Evolutionary conservation across 2,797 vertebrate species (phyloP).

Genomic region (Crenichthys baileyi): DNA sequence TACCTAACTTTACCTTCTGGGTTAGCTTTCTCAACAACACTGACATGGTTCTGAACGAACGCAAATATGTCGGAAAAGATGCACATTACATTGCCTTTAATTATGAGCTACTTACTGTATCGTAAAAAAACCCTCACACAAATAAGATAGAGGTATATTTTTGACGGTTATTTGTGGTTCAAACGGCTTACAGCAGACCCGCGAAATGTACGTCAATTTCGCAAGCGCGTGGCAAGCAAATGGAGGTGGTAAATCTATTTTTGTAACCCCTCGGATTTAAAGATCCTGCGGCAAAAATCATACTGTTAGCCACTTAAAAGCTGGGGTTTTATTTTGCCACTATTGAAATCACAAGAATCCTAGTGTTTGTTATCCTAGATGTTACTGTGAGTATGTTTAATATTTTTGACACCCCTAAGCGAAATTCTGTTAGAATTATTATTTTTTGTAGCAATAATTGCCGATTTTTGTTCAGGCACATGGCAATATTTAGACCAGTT

Average conservation of each 20-base stretch:
- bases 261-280: neutral
- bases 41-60: accelerated
- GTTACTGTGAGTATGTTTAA: neutral
- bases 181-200: neutral
- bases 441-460: neutral
- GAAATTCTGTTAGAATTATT: no score
- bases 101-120: slow-evolving; percentile 26
- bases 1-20: neutral
- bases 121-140: neutral
- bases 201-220: slow-evolving; percentile 17
- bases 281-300: neutral
- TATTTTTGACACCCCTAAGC: no score
- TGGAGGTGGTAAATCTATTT: neutral
- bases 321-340: neutral
- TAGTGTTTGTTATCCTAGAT: neutral
- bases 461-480: neutral
- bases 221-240: slow-evolving; percentile 13
- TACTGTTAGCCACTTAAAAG: neutral
- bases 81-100: neutral
- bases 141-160: neutral
- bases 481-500: neutral
- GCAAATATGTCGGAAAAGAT: neutral
- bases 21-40: neutral
- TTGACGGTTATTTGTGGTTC: no score
- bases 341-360: neutral